Evolutionary conservation across 2,113 vertebrate species (phyloP).

Genomic region (Naja naja): DNA sequence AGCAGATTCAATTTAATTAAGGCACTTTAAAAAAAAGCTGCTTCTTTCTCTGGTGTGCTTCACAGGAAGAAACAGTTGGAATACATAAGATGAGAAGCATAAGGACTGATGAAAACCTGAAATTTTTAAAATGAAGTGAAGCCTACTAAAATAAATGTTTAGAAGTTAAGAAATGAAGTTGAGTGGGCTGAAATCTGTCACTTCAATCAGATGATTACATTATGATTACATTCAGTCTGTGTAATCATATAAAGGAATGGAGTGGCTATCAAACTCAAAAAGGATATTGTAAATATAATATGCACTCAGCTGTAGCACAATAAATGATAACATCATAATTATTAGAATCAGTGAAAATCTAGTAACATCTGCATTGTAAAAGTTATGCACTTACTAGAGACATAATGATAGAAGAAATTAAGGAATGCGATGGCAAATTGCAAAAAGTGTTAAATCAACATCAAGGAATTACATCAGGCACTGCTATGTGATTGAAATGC

Average conservation of each 20-base stretch:
- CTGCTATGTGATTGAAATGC: neutral
- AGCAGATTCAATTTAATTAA: neutral
- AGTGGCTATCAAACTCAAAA: neutral
- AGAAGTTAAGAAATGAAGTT: neutral
- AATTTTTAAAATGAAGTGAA: neutral
- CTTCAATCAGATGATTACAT: neutral
- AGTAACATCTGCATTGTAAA: neutral
- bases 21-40: neutral
- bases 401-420: neutral
- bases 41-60: neutral
- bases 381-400: neutral
- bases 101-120: neutral
- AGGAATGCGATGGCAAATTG: neutral
- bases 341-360: neutral
- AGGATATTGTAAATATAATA: neutral
- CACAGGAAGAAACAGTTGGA: neutral
- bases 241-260: neutral
- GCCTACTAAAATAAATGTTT: neutral
- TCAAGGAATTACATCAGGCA: neutral
- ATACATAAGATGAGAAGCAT: neutral
- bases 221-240: neutral
- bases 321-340: neutral
- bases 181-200: neutral
- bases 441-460: neutral
- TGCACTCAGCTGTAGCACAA: neutral